phyloP scores from a whole-genome alignment of 2,888 invertebrate genomes.

The Agrotis segetum region DNA sequence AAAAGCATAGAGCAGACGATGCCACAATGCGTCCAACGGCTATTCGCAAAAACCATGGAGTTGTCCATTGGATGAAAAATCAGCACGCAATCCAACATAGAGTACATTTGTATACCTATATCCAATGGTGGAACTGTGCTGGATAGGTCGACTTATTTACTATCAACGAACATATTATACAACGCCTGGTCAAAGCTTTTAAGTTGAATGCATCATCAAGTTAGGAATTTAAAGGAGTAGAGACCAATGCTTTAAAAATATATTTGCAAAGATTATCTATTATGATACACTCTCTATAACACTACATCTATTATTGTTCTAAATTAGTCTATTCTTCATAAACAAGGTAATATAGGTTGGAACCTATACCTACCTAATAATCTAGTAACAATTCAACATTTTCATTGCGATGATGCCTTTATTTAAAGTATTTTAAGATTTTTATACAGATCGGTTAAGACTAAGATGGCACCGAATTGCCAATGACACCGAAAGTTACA shows the following conservation, averaged over 20 bases:
- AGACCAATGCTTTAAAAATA: not conserved
- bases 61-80: not conserved
- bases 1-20: not conserved
- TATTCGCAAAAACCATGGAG: not conserved
- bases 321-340: slow-evolving; percentile 68
- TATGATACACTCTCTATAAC: slow-evolving; percentile 41
- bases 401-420: slow-evolving; percentile 45
- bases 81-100: not conserved
- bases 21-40: not conserved
- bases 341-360: slow-evolving; percentile 50
- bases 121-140: not conserved
- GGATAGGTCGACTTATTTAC: not conserved
- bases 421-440: slow-evolving; percentile 13
- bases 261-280: slow-evolving; percentile 47
- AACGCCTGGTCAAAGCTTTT: not conserved
- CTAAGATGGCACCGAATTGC: slow-evolving; percentile 73
- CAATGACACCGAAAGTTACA: slow-evolving; percentile 74
- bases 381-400: slow-evolving; percentile 75
- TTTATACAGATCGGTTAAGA: slow-evolving; percentile 38
- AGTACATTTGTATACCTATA: no score
- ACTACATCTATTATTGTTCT: slow-evolving; percentile 78
- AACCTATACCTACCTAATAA: slow-evolving; percentile 22
- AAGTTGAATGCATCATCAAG: not conserved
- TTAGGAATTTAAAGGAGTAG: not conserved
- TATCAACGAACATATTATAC: not conserved